Evolutionary conservation across 2,888 invertebrate genomes (phyloP).

Genomic region (Heliconius ethilla): DNA sequence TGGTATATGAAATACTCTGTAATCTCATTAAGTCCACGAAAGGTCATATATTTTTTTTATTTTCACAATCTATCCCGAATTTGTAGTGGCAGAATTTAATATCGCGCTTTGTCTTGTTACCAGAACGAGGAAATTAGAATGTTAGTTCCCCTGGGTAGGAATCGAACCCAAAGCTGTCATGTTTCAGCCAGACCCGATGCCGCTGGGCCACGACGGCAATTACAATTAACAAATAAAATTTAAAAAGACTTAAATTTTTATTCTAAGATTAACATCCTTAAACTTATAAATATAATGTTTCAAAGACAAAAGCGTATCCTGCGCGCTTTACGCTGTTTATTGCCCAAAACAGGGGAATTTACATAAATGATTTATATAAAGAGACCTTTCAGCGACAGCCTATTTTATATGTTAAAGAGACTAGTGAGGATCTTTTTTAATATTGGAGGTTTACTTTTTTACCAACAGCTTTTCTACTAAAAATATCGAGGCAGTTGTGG

Average conservation of each 20-base stretch:
- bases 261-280: neutral
- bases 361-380: conserved; percentile 47
- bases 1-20: neutral
- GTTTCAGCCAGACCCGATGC: too few relatives aligned
- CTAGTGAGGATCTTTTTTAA: conserved; percentile 2
- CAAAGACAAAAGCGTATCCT: conserved; percentile 35
- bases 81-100: too few relatives aligned
- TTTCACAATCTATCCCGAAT: too few relatives aligned
- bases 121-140: too few relatives aligned
- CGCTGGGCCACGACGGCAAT: neutral
- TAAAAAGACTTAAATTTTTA: neutral
- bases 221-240: neutral
- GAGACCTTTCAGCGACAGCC: conserved; percentile 36
- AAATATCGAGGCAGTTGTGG: too few relatives aligned
- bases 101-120: too few relatives aligned
- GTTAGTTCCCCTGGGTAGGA: too few relatives aligned
- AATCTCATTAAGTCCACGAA: neutral
- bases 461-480: neutral
- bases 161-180: too few relatives aligned
- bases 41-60: too few relatives aligned
- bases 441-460: neutral
- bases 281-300: conserved; percentile 23
- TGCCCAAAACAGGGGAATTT: conserved; percentile 44
- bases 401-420: conserved; percentile 32
- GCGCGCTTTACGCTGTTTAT: conserved; percentile 37